phyloP scores from a whole-genome alignment of 1,140 invertebrate species.

The Dendrolimus punctatus region DNA sequence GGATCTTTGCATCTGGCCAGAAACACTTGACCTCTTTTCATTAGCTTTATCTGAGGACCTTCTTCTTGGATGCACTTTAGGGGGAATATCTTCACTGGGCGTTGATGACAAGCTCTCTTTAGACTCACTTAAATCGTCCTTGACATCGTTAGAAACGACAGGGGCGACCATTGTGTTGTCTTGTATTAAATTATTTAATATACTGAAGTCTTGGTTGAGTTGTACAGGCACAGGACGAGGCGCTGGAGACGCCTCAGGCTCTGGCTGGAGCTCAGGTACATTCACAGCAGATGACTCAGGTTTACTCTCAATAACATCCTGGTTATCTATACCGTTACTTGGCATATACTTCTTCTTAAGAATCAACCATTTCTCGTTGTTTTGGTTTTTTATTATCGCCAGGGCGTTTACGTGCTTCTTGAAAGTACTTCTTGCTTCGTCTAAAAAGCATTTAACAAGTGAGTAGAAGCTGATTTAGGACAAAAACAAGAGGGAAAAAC shows the following conservation, averaged over 20 bases:
- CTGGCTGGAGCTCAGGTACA: conserved; percentile 8
- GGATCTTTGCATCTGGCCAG: conserved; percentile 13
- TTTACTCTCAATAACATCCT: conserved; percentile 32
- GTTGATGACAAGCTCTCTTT: conserved; percentile 32
- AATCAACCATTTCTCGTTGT: conserved; percentile 88
- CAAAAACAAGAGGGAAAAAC: conserved; percentile 3
- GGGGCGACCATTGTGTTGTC: conserved; percentile 12
- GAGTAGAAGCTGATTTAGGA: conserved; percentile 2
- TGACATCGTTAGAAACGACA: too few relatives aligned
- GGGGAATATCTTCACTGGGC: conserved; percentile 40
- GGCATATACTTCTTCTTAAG: conserved; percentile 81
- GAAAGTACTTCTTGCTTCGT: conserved; percentile 87
- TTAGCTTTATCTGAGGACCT: conserved; percentile 42
- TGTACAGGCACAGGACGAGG: conserved; percentile 77
- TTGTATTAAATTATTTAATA: conserved; percentile 43
- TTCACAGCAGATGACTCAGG: conserved; percentile 37
- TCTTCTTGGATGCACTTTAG: conserved; percentile 50
- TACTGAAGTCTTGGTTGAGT: conserved; percentile 55
- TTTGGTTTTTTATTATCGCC: conserved; percentile 86
- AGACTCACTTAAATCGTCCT: conserved; percentile 20
- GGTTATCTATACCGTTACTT: conserved; percentile 34
- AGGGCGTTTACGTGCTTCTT: conserved; percentile 93
- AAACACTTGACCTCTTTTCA: conserved; percentile 36
- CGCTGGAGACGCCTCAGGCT: conserved; percentile 49
- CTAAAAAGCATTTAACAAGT: conserved; percentile 70